Evolutionary conservation across 2,888 invertebrate species (phyloP).

Genomic region (Acleris literana): DNA sequence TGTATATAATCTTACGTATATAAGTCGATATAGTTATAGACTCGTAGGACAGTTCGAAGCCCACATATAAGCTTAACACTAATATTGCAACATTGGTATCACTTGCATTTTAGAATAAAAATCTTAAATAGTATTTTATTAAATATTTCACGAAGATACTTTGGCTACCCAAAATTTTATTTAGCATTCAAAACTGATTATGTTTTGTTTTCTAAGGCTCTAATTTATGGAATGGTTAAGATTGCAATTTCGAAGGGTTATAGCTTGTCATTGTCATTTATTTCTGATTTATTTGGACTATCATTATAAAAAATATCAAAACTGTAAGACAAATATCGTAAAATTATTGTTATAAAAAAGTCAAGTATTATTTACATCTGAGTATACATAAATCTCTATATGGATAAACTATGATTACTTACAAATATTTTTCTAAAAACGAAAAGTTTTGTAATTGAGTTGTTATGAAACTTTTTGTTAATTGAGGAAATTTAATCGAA

Average conservation of each 20-base stretch:
- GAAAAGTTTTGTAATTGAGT: constrained; percentile 35
- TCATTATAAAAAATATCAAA: constrained; percentile 13
- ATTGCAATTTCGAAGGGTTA: neutral
- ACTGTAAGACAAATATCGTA: constrained; percentile 11
- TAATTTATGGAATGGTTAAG: constrained; percentile 17
- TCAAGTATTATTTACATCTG: constrained; percentile 30
- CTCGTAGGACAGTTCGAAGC: constrained; percentile 56
- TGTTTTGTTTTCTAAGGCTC: constrained; percentile 25
- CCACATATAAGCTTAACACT: constrained; percentile 66
- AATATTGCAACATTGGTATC: constrained; percentile 82
- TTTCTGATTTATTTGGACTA: neutral
- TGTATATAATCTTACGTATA: constrained; percentile 41
- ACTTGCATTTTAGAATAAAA: constrained; percentile 66
- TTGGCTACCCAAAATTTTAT: constrained; percentile 27
- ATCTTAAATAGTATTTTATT: constrained; percentile 44
- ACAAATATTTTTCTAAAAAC: constrained; percentile 37
- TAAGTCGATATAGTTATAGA: constrained; percentile 43
- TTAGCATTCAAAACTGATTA: constrained; percentile 37
- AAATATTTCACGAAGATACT: constrained; percentile 31
- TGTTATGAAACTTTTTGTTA: constrained; percentile 5
- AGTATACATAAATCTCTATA: constrained; percentile 9
- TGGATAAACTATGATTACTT: constrained; percentile 31
- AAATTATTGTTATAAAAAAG: neutral
- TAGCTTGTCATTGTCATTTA: constrained; percentile 5
- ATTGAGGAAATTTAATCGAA: constrained; percentile 23